Evolutionary conservation across 2,797 vertebrate genomes (phyloP).

Genomic region (Delichon dasypus): DNA sequence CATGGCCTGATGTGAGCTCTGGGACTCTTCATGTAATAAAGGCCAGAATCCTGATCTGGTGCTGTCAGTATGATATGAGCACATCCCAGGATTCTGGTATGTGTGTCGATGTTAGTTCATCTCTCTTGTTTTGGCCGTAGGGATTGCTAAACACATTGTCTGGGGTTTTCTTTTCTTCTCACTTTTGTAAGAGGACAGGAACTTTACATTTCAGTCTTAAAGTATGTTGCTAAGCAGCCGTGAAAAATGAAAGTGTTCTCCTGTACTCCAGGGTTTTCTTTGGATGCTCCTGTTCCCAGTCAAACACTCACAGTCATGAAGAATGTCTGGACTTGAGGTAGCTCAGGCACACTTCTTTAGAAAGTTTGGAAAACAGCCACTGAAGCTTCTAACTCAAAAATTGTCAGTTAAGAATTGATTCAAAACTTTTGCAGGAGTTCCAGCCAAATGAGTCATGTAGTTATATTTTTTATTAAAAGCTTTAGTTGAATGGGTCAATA

Average conservation of each 20-base stretch:
- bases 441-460: not conserved
- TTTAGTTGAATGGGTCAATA: not conserved
- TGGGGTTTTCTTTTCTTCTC: accelerated
- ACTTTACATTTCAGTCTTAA: not conserved
- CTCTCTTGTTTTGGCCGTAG: not conserved
- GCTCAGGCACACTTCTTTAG: not conserved
- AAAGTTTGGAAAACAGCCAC: not conserved
- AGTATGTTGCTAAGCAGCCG: accelerated
- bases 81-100: not conserved
- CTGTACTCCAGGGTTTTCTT: not conserved
- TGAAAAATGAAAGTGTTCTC: not conserved
- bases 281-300: not conserved
- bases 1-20: not conserved
- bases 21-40: not conserved
- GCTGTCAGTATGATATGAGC: not conserved
- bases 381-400: not conserved
- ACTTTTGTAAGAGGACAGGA: not conserved
- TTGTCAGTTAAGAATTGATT: not conserved
- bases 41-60: not conserved
- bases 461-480: not conserved
- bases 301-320: not conserved
- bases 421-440: not conserved
- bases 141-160: not conserved
- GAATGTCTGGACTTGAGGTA: not conserved
- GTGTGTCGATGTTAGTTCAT: not conserved